Evolutionary conservation across 2,113 vertebrate species (phyloP).

Genomic region (Corythornis madagascariensis): DNA sequence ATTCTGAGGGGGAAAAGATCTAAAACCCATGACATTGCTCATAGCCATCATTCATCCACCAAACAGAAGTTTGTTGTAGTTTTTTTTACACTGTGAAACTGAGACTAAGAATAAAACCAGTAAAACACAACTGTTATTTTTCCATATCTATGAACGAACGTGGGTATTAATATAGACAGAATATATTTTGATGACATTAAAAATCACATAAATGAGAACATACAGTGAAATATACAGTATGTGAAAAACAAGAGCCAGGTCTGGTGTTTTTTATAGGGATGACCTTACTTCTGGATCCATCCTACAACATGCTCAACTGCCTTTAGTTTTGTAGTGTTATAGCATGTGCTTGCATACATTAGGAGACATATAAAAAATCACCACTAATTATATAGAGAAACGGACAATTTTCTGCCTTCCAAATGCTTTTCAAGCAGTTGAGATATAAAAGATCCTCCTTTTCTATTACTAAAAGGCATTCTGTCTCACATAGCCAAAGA

Average conservation of each 20-base stretch:
- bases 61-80: not conserved
- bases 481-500: not conserved
- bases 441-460: not conserved
- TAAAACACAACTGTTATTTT: not conserved
- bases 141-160: not conserved
- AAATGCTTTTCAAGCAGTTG: not conserved
- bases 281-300: not conserved
- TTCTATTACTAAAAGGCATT: constrained; percentile 11
- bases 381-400: not conserved
- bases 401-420: not conserved
- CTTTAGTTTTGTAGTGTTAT: not conserved
- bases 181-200: not conserved
- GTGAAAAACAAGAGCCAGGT: not conserved
- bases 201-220: not conserved
- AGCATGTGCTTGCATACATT: not conserved
- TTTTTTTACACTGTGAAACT: not conserved
- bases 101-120: not conserved
- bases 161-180: not conserved
- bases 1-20: not conserved
- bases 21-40: not conserved
- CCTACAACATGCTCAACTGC: not conserved
- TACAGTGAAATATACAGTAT: not conserved
- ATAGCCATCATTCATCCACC: not conserved
- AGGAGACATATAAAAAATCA: not conserved
- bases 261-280: not conserved